phyloP scores from a whole-genome alignment of 2,888 invertebrate genomes.

The Lepeophtheirus nordmannii region DNA sequence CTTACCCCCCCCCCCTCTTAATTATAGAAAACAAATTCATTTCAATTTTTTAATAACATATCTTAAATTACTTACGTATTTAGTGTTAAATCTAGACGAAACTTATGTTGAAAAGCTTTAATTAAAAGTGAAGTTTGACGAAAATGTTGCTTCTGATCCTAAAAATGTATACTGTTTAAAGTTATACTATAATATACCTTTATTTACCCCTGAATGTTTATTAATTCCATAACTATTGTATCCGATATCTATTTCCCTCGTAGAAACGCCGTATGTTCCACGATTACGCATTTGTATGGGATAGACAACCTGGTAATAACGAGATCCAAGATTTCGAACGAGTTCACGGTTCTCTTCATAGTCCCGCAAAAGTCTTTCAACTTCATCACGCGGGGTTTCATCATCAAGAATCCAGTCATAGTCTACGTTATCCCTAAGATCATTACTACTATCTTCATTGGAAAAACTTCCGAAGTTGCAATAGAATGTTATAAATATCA shows the following conservation, averaged over 20 bases:
- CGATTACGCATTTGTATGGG: constrained; percentile 44
- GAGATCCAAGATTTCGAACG: constrained; percentile 73
- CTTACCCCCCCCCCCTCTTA: too few relatives aligned
- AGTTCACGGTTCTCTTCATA: constrained; percentile 82
- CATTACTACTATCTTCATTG: too few relatives aligned
- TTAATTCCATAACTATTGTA: too few relatives aligned
- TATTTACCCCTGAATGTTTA: too few relatives aligned
- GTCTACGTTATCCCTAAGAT: too few relatives aligned
- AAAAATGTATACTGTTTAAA: constrained; percentile 21
- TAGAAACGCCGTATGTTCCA: constrained; percentile 89
- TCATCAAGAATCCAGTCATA: too few relatives aligned
- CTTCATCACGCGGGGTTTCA: constrained; percentile 46
- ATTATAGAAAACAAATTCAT: too few relatives aligned
- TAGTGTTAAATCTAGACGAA: constrained; percentile 85
- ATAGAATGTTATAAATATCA: too few relatives aligned
- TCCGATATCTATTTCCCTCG: constrained; percentile 47
- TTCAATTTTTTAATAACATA: background rate
- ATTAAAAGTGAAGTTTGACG: constrained; percentile 86
- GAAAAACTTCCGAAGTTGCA: too few relatives aligned
- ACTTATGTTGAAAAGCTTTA: constrained; percentile 91
- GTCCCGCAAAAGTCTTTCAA: constrained; percentile 73
- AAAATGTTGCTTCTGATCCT: constrained; percentile 51
- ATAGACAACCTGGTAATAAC: constrained; percentile 44
- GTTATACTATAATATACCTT: too few relatives aligned
- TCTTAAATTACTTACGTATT: constrained; percentile 60